These are phyloP conservation scores for Lepus townsendii DNA, from an alignment of 2,797 vertebrate genomes.

Conservation along the genomic window DNA sequence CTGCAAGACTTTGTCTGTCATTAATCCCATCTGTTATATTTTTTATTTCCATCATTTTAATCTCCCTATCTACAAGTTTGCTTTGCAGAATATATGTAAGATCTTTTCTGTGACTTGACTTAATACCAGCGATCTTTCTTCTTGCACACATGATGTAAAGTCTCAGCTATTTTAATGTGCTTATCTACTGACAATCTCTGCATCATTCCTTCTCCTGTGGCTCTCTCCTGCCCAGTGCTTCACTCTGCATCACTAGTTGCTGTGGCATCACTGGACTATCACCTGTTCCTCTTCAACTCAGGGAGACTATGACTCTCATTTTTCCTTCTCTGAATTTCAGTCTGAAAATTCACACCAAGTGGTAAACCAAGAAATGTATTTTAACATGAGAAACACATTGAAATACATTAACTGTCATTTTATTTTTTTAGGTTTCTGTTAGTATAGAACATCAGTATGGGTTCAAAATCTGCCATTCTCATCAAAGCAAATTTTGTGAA, in stretches of 20 bases:
- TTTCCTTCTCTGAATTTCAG: background rate
- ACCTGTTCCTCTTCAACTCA: background rate
- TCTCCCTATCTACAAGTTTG: background rate
- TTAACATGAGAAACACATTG: background rate
- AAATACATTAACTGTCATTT: background rate
- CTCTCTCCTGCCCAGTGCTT: background rate
- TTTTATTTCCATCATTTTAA: background rate
- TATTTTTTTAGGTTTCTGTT: background rate
- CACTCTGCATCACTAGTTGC: background rate
- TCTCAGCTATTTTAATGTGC: background rate
- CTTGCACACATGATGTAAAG: background rate
- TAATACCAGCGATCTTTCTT: background rate
- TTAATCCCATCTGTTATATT: background rate
- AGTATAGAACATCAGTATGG: background rate
- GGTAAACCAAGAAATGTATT: background rate
- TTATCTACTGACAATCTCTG: background rate
- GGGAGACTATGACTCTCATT: background rate
- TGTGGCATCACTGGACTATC: background rate
- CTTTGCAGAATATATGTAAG: background rate
- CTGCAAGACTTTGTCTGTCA: background rate
- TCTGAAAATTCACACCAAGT: background rate
- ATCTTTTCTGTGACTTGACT: background rate
- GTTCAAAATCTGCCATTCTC: background rate
- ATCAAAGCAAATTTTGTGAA: constrained; percentile 24
- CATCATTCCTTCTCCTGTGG: background rate